Percentiles rank a stretch among this genome's conserved stretches.
Conservation (phyloP, 2,797 vertebrate genomes). For the Semaprochilodus insignis region DNA sequence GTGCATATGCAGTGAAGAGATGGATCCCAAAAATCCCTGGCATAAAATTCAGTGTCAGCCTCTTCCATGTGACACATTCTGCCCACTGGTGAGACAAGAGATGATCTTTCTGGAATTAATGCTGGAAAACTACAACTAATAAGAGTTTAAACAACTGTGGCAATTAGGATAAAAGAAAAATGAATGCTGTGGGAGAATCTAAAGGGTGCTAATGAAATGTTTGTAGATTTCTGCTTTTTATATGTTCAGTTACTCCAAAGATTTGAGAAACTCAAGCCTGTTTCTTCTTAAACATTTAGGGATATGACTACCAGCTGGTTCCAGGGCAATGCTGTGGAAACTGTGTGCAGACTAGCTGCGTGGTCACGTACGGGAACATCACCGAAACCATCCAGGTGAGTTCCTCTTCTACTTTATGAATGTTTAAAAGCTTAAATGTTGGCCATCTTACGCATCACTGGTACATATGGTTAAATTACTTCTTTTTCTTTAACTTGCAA, state of each 20-base stretch:
- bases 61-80: slow-evolving; percentile 74
- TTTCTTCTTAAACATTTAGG: slow-evolving; percentile 69
- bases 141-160: no score
- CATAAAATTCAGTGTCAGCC: slow-evolving; percentile 74
- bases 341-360: slow-evolving; percentile 79
- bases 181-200: not conserved
- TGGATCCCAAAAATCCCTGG: slow-evolving; percentile 59
- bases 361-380: slow-evolving; percentile 53
- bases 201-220: not conserved
- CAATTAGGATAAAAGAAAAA: no score
- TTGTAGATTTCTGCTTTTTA: not conserved
- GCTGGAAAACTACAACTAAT: not conserved
- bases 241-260: not conserved
- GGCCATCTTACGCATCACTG: no score
- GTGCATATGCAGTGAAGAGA: slow-evolving; percentile 73
- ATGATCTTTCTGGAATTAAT: not conserved
- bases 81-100: slow-evolving; percentile 76
- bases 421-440: not conserved
- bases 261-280: not conserved
- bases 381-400: slow-evolving; percentile 66
- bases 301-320: slow-evolving; percentile 68
- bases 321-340: slow-evolving; percentile 79
- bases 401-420: not conserved
- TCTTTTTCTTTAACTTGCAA: no score
- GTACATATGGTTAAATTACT: no score